Evolutionary conservation across 2,113 vertebrate species (phyloP), one percentile per base, ranked within the genome.

Genomic region (Patagioenas fasciata): DNA sequence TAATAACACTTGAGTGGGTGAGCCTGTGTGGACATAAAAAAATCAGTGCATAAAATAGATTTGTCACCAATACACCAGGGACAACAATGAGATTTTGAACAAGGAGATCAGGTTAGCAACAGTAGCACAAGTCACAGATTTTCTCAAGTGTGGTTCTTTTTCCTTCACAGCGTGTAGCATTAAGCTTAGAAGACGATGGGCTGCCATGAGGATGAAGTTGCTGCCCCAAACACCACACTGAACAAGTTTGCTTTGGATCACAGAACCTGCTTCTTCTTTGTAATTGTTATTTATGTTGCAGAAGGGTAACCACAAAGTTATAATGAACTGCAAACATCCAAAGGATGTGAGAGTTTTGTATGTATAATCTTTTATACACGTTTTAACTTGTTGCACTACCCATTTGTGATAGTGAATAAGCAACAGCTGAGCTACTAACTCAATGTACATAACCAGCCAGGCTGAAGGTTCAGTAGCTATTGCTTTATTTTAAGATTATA

Each of bases 101-200:
- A 26, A n/a, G 26, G 85, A 80, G 36, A 5, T 10, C 48, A 38
- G 56, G 50, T 56, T 18, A 67, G 51, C 38, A 57, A 11, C 36
- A 66, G 36, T 23, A 11, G 50, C 21, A 10, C 54, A 48, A n/a
- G 11, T 73, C 18, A 23, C 70, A n/a, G 1, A 32, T 5, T 28
- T 42, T 34, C 44, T 85, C 31, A 72, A 42, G 48, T 61, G 71
- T 90, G 50, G 19, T 20, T 12, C 10, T 71, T 61, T 84, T 96
- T 58, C 97, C 96, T 98, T 93, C 81, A 95, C 98, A 99, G 99
- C 99, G 99, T 81, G 99, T 99, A 97, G 99, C 99, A 47, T 97
- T 99, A 93, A 99, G 99, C 98, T 97, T 99, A 97, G 99, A 99
- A 98, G 99, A 99, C 53, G 99, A 99, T 25, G 99, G 99, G 94